Base-by-base conservation (phyloP, 2,113 vertebrate species). In the Monarcha castaneiventris region DNA sequence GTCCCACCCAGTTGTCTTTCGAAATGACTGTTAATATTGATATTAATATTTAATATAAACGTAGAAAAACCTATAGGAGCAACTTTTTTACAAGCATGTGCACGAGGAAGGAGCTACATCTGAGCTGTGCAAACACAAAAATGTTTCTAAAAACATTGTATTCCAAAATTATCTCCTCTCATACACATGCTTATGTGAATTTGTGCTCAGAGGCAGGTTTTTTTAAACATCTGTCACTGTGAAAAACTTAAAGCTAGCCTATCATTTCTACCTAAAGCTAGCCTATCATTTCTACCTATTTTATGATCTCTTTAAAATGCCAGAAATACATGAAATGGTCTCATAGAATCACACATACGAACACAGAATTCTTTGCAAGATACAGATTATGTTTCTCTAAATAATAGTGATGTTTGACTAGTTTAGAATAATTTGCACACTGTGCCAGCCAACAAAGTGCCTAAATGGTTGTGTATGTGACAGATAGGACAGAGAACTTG, bases 161-260 rank as follows among this genome's bases (percentile, higher is more conserved):
- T 29, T 35, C 27, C 18, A 2, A 16, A 84, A 89, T 13, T 26
- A 54, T 26, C 13, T 20, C 39, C 17, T 46, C 63, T 33, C 11
- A 69, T 17, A 27, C 11, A 44, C 7, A 13, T 3, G 13, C 16
- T 43, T 68, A 27, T 33, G 25, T 8, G 52, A 72, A 80, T 62
- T 86, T 64, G 41, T 37, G 32, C 14, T 33, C 32, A 84, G 35
- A 54, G 2, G 1, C 7, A 13, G 48, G 1, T 0, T 1, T 30
- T 35, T 67, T 90, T 80, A 64, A 72, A 51, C 9, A 63, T 41
- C 43, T 87, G n/a, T n/a, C 27, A 33, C 8, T 33, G 16, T 48
- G 49, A 87, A 77, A 86, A 69, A 73, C 9, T 68, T 68, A 39
- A 55, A 71, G n/a, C 15, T 56, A 49, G 4, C 10, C 25, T 61